Conservation (phyloP, 2,797 vertebrate species). For the Scarus forsteni region DNA sequence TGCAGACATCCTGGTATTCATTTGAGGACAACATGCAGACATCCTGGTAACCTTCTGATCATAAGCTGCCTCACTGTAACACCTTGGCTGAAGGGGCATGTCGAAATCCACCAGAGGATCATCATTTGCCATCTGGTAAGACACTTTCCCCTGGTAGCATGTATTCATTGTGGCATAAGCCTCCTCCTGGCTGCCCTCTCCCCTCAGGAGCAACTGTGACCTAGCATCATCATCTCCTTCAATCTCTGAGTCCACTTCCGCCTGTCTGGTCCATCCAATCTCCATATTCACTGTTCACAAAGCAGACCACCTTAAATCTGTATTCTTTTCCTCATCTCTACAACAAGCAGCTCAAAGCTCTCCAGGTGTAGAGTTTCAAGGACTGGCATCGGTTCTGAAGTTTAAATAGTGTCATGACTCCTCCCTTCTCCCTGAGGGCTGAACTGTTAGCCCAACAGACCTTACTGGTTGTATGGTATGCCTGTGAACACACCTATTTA, state of each 20-base stretch:
- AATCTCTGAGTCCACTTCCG: not conserved
- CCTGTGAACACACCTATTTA: not conserved
- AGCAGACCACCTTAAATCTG: not conserved
- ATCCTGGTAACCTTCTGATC: too few relatives aligned
- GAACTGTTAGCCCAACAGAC: not conserved
- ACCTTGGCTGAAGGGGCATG: too few relatives aligned
- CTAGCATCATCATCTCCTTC: not conserved
- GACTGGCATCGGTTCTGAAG: not conserved
- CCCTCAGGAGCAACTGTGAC: conserved; percentile 41
- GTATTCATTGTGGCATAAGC: conserved; percentile 51
- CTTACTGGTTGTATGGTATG: not conserved
- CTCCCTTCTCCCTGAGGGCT: conserved; percentile 23
- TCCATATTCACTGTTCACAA: conserved; percentile 14
- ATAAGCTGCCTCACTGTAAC: too few relatives aligned
- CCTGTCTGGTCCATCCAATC: not conserved
- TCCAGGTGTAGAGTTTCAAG: conserved; percentile 25
- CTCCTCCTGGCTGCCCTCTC: not conserved
- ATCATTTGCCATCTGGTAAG: too few relatives aligned
- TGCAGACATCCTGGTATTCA: too few relatives aligned
- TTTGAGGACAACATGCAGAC: too few relatives aligned
- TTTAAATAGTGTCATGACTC: conserved; percentile 6
- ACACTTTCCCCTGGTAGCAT: conserved; percentile 4
- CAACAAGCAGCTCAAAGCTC: too few relatives aligned
- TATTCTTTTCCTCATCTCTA: not conserved
- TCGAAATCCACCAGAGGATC: too few relatives aligned